Evolutionary conservation across 2,888 invertebrate genomes (phyloP).

Genomic region (Hyles lineata): DNA sequence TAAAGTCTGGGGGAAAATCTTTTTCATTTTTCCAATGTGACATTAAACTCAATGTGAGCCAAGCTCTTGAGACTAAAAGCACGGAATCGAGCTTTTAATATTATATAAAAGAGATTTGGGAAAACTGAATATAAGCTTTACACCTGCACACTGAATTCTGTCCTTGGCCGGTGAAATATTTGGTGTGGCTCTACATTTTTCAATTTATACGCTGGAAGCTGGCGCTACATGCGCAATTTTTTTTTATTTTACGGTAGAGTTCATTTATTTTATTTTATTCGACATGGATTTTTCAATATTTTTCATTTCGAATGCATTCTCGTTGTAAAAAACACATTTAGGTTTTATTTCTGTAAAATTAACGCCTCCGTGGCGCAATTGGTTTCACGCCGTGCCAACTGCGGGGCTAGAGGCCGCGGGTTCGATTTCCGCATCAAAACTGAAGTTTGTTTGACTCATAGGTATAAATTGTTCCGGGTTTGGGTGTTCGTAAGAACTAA

Average conservation of each 20-base stretch:
- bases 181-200: conserved; percentile 15
- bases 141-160: neutral
- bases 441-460: too few species aligned
- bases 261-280: neutral
- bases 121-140: neutral
- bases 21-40: neutral
- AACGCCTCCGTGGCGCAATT: too few species aligned
- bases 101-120: conserved; percentile 3
- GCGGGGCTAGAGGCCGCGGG: too few species aligned
- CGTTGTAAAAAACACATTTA: too few species aligned
- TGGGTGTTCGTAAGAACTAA: too few species aligned
- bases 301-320: neutral
- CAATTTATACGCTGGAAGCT: neutral
- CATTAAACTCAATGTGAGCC: neutral
- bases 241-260: neutral
- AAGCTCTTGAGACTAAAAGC: neutral
- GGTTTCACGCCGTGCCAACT: too few species aligned
- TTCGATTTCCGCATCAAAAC: too few species aligned
- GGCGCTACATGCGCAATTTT: neutral
- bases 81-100: neutral
- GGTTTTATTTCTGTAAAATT: too few species aligned
- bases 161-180: conserved; percentile 6
- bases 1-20: neutral
- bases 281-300: neutral
- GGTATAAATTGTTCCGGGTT: too few species aligned